phyloP scores from a whole-genome alignment of 1,140 invertebrate genomes.

The Drosophila quadrilineata region DNA sequence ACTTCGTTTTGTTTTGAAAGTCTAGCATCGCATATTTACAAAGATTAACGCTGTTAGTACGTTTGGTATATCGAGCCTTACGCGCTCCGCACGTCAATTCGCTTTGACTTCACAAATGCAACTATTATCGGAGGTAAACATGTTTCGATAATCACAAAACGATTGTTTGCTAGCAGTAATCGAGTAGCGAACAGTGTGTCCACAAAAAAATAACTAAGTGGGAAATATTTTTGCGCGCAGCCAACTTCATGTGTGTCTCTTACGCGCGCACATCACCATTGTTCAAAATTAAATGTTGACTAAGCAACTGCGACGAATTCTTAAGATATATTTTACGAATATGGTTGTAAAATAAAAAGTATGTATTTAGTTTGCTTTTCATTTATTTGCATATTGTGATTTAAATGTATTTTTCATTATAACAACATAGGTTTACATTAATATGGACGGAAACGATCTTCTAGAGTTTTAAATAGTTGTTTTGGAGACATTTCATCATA shows the following conservation, averaged over 20 bases:
- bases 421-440: not conserved
- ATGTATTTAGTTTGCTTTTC: no score
- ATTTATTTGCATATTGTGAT: not conserved
- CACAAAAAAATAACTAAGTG: not conserved
- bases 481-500: conserved; percentile 46
- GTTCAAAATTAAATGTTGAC: no score
- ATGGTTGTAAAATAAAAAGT: no score
- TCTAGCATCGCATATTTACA: conserved; percentile 7
- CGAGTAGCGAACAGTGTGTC: conserved; percentile 5
- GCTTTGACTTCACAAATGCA: conserved; percentile 29
- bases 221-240: not conserved
- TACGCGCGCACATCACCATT: not conserved
- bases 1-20: conserved; percentile 7
- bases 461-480: conserved; percentile 50
- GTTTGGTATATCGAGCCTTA: conserved; percentile 3
- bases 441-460: conserved; percentile 46
- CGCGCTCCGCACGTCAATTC: conserved; percentile 17
- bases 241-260: not conserved
- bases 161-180: not conserved
- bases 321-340: no score
- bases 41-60: conserved; percentile 9
- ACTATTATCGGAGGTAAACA: conserved; percentile 18
- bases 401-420: no score
- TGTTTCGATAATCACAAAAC: conserved; percentile 4
- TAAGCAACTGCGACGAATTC: no score